phyloP scores from a whole-genome alignment of 2,888 invertebrate species.

The Willowsia nigromaculata region DNA sequence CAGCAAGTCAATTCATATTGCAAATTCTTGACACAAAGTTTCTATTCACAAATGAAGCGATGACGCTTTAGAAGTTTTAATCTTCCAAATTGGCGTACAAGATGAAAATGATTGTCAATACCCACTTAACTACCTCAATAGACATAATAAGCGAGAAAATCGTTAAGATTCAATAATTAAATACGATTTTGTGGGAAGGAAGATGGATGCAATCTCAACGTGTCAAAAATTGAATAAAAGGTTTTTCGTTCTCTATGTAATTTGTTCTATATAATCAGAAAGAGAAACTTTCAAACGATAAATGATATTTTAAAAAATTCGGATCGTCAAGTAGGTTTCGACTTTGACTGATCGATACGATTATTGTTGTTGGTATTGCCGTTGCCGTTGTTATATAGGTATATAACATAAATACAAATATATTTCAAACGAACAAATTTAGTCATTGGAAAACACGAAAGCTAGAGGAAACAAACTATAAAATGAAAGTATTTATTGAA shows the following conservation, averaged over 20 bases:
- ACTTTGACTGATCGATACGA: not conserved
- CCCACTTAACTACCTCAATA: slow-evolving; percentile 1
- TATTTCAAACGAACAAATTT: not conserved
- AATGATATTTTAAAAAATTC: not conserved
- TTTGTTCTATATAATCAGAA: not conserved
- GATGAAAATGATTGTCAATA: not conserved
- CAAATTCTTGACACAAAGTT: not conserved
- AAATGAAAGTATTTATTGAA: slow-evolving; percentile 20
- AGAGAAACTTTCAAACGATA: not conserved
- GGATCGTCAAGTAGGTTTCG: not conserved
- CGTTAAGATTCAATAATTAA: too few relatives aligned
- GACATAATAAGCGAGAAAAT: not conserved
- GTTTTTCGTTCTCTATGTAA: too few relatives aligned
- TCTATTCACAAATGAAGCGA: not conserved
- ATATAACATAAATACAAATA: too few relatives aligned
- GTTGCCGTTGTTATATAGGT: too few relatives aligned
- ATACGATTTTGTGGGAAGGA: too few relatives aligned
- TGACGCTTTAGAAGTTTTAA: not conserved
- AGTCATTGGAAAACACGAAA: slow-evolving; percentile 3
- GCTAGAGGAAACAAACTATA: not conserved
- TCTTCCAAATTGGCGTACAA: not conserved
- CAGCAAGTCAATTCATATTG: too few relatives aligned
- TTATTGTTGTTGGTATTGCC: not conserved
- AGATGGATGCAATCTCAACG: too few relatives aligned
- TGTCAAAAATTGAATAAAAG: not conserved